Conservation (phyloP, 2,113 vertebrate genomes). For the Asarcornis scutulata region DNA sequence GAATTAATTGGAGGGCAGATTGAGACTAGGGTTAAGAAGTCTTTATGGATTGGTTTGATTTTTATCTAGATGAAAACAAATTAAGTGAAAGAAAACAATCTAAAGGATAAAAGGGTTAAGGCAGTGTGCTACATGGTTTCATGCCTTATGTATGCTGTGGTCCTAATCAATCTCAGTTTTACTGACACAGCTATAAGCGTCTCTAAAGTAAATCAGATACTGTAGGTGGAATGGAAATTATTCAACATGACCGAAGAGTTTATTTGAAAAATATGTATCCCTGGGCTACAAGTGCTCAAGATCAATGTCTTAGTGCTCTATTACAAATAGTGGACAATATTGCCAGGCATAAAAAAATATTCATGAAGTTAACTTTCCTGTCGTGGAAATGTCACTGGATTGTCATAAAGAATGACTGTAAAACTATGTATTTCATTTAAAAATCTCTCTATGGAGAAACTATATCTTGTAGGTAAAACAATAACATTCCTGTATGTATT, state of each 20-base stretch:
- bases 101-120: conserved; percentile 14
- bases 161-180: conserved; percentile 54
- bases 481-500: background rate
- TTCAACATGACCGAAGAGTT: conserved; percentile 2
- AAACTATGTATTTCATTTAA: background rate
- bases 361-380: conserved; percentile 28
- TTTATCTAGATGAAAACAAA: conserved; percentile 48
- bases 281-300: conserved; percentile 1
- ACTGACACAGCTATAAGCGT: conserved; percentile 30
- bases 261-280: conserved; percentile 55
- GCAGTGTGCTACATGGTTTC: background rate
- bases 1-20: conserved; percentile 12
- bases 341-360: background rate
- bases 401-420: conserved; percentile 31
- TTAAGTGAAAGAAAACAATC: conserved; percentile 19
- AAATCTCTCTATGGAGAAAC: background rate
- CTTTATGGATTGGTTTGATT: conserved; percentile 49
- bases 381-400: conserved; percentile 21
- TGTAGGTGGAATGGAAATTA: conserved; percentile 34
- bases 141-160: background rate
- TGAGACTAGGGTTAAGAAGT: background rate
- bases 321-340: background rate
- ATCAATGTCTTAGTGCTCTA: background rate
- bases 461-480: background rate
- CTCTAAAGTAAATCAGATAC: conserved; percentile 58